Evolutionary conservation across 2,888 invertebrate genomes (phyloP), one percentile per base, ranked within the genome.

Genomic region (Limnephilus lunatus): DNA sequence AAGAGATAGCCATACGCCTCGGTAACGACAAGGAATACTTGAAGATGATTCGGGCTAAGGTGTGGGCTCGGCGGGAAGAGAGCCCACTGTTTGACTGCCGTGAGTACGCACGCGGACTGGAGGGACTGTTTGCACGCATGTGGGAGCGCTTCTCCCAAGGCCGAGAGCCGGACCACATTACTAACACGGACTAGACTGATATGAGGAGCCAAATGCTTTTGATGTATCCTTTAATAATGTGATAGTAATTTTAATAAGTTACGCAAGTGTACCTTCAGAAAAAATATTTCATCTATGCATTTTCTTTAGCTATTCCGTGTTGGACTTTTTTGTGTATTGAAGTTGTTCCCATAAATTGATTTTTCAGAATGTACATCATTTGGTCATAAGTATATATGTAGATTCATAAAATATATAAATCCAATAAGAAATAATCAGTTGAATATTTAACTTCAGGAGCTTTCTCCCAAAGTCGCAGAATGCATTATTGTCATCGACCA

Each of bases 61-160:
- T 99, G 53, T 99, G 99, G 98, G 97, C 97, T 94, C 98, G 98
- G 0, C 97, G 99, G 92, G 97, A 98, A 35, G 97, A 98, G 83
- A 98, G 98, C 94, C 98, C 99, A 0, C 96, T 99, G 91, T 99
- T 99, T 95, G 98, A 99, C 95, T 99, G 99, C 95, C 97, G 98
- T 95, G 97, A 97, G 94, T 99, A 99, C 95, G 98, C 98, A 83
- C 96, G 97, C 94, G 98, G 98, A 93, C 96, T 99, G 96, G 99
- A 99, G 95, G 96, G 97, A 94, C 96, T 99, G 32, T 99, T 98
- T 95, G 95, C 96, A 90, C 97, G 97, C 94, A 99, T 99, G 99
- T 99, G 99, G 99, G 97, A 97, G 48, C 96, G 97, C 94, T 97
- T 97, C 94, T 96, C 97, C 48, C 96, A 96, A 68, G 98, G 98